phyloP scores from a whole-genome alignment of 2,888 invertebrate genomes.

The Mythimna lalbum region DNA sequence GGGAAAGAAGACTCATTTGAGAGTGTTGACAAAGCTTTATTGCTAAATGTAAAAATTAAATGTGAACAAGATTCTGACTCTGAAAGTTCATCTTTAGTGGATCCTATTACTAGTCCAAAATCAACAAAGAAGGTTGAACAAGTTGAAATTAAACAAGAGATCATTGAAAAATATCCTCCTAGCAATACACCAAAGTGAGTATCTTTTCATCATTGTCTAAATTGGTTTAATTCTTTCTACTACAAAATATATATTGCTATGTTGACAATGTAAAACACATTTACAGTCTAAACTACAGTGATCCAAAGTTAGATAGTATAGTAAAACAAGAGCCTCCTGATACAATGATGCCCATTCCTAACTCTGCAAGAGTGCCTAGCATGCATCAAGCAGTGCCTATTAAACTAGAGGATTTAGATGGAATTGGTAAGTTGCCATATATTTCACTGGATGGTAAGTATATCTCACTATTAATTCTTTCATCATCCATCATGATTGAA shows the following conservation, averaged over 20 bases:
- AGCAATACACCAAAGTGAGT: constrained; percentile 76
- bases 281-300: constrained; percentile 76
- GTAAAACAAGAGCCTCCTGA: constrained; percentile 85
- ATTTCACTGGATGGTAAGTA: constrained; percentile 44
- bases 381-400: constrained; percentile 83
- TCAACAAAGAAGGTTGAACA: constrained; percentile 81
- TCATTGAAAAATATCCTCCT: constrained; percentile 77
- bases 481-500: constrained; percentile 15
- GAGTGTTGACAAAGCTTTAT: constrained; percentile 78
- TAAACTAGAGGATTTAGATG: constrained; percentile 87
- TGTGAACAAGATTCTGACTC: constrained; percentile 85
- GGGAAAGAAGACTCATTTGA: constrained; percentile 81
- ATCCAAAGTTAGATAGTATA: constrained; percentile 76
- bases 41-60: constrained; percentile 86
- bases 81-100: constrained; percentile 87
- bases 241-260: background rate
- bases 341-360: constrained; percentile 68
- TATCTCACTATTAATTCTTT: constrained; percentile 31
- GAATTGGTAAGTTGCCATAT: constrained; percentile 79
- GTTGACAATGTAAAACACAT: background rate
- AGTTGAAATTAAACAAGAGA: constrained; percentile 83
- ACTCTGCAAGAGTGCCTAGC: constrained; percentile 65
- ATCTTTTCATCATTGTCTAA: constrained; percentile 23
- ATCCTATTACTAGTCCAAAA: constrained; percentile 84
- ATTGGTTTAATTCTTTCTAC: background rate